phyloP scores from a whole-genome alignment of 2,113 vertebrate species.

The Tauraco erythrolophus region DNA sequence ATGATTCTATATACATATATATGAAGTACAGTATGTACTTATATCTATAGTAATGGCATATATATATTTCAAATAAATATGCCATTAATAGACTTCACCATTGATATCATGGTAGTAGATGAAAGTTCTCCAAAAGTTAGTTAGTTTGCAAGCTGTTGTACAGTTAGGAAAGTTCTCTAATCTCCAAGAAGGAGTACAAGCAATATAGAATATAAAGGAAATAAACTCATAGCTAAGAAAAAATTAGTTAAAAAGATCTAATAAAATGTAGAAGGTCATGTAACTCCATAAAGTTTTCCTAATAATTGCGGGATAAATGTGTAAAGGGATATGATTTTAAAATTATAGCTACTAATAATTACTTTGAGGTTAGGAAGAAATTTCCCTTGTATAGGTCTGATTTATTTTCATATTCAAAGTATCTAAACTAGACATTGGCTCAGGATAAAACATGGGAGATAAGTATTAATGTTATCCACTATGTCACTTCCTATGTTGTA shows the following conservation, averaged over 20 bases:
- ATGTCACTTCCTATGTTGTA: neutral
- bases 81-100: neutral
- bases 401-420: neutral
- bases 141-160: neutral
- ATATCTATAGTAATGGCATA: neutral
- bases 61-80: neutral
- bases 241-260: neutral
- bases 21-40: neutral
- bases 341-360: neutral
- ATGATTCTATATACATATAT: fast-evolving
- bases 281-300: neutral
- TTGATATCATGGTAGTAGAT: neutral
- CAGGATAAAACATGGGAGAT: neutral
- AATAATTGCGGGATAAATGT: neutral
- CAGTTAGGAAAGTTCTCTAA: neutral
- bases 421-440: neutral
- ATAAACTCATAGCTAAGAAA: neutral
- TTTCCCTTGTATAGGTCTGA: neutral
- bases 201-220: neutral
- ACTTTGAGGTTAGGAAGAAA: neutral
- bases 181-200: neutral
- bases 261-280: neutral
- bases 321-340: neutral
- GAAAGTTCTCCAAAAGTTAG: neutral
- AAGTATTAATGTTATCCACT: neutral